Evolutionary conservation across 1,140 invertebrate species (phyloP), one percentile per base, ranked within the genome.

Genomic region (Drosophila repletoides): DNA sequence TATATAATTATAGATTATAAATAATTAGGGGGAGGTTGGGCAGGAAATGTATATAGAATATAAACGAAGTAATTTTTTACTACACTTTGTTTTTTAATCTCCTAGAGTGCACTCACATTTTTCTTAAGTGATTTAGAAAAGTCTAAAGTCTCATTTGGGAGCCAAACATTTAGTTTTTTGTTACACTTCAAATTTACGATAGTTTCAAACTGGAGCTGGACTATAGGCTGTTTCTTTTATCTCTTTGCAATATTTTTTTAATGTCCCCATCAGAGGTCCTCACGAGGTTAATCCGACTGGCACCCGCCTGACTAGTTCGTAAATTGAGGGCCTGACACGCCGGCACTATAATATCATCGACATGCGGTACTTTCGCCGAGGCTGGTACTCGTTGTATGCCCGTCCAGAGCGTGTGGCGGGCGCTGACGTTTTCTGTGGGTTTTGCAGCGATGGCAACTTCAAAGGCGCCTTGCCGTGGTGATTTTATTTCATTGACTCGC

Each of bases 321-420:
- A 80, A 24, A 3, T 36, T 55, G 1, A 80, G 22, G 22, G 56
- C 72, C 9, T 5, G 7, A 15, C 76, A 80, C 6, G 79, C 59
- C 0, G 61, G 46, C 1, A 6, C 56, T 5, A 72, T n/a, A 4
- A 89, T 81, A 14, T 79, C 76, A 7, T 79, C 71, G 5, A 83
- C 67, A 34, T 72, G 34, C 1, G 87, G 87, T 55, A 89, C 70
- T 43, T 87, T 89, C 1, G 83, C 53, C 2, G 80, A 34, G 4
- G 63, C 29, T 2, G 86, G 86, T 19, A 81, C 76, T 2, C 80
- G 60, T 7, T 31, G 19, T 2, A 89, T 17, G 1, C 87, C 87
- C 7, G 87, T 83, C 87, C 87, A 89, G 0, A 89, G 36, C 4
- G 55, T 5, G 2, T 63, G 49, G 0, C 87, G 70, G 1, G 40